Evolutionary conservation across 2,113 vertebrate species (phyloP).

Genomic region (Cephalopholis sonnerati): DNA sequence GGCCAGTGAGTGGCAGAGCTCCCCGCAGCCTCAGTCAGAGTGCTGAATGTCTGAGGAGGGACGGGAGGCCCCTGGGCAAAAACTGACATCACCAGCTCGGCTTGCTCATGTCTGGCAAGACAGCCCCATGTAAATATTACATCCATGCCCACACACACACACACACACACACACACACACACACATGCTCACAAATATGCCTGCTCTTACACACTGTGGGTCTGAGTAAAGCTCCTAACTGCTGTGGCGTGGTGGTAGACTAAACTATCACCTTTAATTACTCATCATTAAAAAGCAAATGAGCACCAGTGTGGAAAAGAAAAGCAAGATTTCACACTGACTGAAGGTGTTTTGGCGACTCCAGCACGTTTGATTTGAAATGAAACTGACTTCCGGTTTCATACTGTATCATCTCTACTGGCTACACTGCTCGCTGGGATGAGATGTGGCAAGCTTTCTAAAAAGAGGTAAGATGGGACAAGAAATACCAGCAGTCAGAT

Average conservation of each 20-base stretch:
- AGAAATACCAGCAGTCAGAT: not conserved
- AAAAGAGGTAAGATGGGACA: not conserved
- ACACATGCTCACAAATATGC: slow-evolving; percentile 10
- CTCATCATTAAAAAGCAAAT: slow-evolving; percentile 12
- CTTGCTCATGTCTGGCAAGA: slow-evolving; percentile 50
- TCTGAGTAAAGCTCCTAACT: slow-evolving; percentile 15
- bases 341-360: not conserved
- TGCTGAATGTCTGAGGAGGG: slow-evolving; percentile 61
- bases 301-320: not conserved
- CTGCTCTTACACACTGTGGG: slow-evolving; percentile 2
- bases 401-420: not conserved
- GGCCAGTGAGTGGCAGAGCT: slow-evolving; percentile 69
- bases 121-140: slow-evolving; percentile 59
- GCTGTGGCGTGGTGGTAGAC: slow-evolving; percentile 4
- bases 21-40: slow-evolving; percentile 44
- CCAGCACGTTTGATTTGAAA: not conserved
- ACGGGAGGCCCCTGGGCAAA: slow-evolving; percentile 47
- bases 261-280: slow-evolving; percentile 28
- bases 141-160: slow-evolving; percentile 20
- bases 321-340: not conserved
- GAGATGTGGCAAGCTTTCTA: not conserved
- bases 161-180: slow-evolving; percentile 9
- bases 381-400: not conserved
- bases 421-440: not conserved
- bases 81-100: slow-evolving; percentile 53